A percentile compares a stretch with the other conserved stretches of the same genome.
Evolutionary conservation across 2,888 invertebrate species (phyloP).

Genomic region (Campaea margaritaria): DNA sequence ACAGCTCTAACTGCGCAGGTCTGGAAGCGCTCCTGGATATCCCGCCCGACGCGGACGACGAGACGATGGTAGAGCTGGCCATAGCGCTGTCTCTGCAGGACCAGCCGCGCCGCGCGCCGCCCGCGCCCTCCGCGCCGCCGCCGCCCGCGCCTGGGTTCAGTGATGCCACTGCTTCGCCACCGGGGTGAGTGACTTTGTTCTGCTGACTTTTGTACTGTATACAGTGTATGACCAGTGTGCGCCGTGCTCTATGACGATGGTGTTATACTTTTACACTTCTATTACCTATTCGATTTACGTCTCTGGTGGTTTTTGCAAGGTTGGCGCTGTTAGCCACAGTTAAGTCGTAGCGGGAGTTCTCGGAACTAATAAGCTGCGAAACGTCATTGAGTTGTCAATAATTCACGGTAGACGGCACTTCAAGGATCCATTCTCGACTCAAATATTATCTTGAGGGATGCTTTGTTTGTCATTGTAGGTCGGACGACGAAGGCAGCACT

Average conservation of each 20-base stretch:
- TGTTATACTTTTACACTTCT: no score
- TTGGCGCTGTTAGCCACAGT: no score
- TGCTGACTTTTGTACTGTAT: neutral
- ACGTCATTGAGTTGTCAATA: no score
- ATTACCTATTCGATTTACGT: no score
- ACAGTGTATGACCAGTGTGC: no score
- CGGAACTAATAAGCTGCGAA: no score
- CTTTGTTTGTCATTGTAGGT: constrained; percentile 79
- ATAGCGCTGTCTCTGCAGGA: constrained; percentile 97
- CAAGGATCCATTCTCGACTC: no score
- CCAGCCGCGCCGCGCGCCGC: constrained; percentile 86
- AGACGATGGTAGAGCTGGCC: constrained; percentile 98
- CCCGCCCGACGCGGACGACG: constrained; percentile 98
- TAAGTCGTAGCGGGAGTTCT: no score
- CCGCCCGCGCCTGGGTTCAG: constrained; percentile 85
- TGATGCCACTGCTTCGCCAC: constrained; percentile 93
- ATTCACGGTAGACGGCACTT: no score
- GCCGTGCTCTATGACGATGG: no score
- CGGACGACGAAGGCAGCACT: constrained; percentile 97
- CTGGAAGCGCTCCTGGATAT: constrained; percentile 94
- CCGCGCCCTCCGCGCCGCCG: constrained; percentile 65
- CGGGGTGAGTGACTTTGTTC: constrained; percentile 57
- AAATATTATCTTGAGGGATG: no score
- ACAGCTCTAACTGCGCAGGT: constrained; percentile 63
- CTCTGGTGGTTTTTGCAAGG: no score